A percentile compares a stretch with the other conserved stretches of the same genome.
Conservation (phyloP, 1,140 invertebrate species). For the Drosophila dunni region DNA sequence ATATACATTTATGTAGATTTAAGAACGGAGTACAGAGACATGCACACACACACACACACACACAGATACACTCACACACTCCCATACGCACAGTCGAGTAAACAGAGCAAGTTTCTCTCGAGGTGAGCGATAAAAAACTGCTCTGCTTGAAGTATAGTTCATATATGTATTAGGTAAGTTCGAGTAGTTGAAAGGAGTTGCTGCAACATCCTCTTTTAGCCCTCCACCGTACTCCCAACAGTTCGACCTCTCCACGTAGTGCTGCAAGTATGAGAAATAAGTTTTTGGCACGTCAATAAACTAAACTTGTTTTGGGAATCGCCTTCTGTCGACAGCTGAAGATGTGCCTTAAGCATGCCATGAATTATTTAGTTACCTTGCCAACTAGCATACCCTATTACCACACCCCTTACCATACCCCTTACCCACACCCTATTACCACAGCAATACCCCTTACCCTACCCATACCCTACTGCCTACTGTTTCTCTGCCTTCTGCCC, state of each 20-base stretch:
- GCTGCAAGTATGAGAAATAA: constrained; percentile 16
- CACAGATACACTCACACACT: neutral
- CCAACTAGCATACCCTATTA: constrained; percentile 3
- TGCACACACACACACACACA: constrained; percentile 7
- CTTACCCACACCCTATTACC: neutral
- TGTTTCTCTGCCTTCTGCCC: neutral
- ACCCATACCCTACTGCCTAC: neutral
- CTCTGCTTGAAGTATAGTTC: constrained; percentile 4
- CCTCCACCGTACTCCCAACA: neutral
- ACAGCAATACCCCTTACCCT: too few relatives aligned
- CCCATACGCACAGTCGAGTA: neutral
- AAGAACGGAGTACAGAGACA: constrained; percentile 5
- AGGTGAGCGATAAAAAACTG: constrained; percentile 16
- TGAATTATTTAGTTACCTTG: constrained; percentile 45
- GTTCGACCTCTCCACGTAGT: neutral
- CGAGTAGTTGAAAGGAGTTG: constrained; percentile 37
- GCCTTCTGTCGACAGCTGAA: constrained; percentile 24
- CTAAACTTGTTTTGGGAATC: constrained; percentile 28
- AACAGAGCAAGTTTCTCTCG: neutral
- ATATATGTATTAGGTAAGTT: constrained; percentile 24
- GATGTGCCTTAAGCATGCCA: constrained; percentile 40
- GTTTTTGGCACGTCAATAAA: constrained; percentile 48
- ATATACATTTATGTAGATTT: constrained; percentile 43
- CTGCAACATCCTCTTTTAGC: neutral
- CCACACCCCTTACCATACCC: neutral